Evolutionary conservation across 1,140 invertebrate species (phyloP), one percentile per base, ranked within the genome.

Genomic region (Drosophila kanapiae): DNA sequence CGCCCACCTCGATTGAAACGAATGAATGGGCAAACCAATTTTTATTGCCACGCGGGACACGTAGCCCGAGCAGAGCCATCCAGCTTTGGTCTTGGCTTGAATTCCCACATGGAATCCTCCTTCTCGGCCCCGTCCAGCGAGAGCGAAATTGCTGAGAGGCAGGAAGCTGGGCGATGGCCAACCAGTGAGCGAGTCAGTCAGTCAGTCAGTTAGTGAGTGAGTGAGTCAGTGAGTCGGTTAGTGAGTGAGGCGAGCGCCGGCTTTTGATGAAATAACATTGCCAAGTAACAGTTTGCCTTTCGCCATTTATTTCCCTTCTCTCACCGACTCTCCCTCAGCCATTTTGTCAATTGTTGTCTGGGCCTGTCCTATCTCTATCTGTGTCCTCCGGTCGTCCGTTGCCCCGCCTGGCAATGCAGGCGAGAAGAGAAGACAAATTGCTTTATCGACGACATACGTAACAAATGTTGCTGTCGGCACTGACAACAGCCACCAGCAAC

Each of bases 1-100:
- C 58, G 58, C 64, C 65, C 65, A 65, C 62, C 45, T 62, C 76
- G 78, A 87, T 88, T 78, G 83, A 90, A 90, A 90, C 86, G 86
- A 90, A 90, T 90, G 85, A 90, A 90, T 90, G 85, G 85, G 85
- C 85, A 90, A 90, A 90, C 85, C 85, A 90, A 90, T 90, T 90
- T 90, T 90, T 90, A 90, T 90, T 90, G 85, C 85, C 85, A 91
- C 85, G 85, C 82, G 85, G 85, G 86, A 90, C 85, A 90, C 86
- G 85, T 90, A 90, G 85, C 64, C 65, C 72, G 62, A 35, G 33
- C 67, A 48, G 49, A 18, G 49, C 75, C 76, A 67, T 54, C 47
- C 70, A 60, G 49, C 69, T 78, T 71, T 51, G 81, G 61, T 78
- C 79, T 71, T 81, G 80, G 80, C 84, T 72, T 78, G 82, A 72